Base-by-base conservation (phyloP, 2,888 invertebrate genomes). In the Acholoe squamosa region DNA sequence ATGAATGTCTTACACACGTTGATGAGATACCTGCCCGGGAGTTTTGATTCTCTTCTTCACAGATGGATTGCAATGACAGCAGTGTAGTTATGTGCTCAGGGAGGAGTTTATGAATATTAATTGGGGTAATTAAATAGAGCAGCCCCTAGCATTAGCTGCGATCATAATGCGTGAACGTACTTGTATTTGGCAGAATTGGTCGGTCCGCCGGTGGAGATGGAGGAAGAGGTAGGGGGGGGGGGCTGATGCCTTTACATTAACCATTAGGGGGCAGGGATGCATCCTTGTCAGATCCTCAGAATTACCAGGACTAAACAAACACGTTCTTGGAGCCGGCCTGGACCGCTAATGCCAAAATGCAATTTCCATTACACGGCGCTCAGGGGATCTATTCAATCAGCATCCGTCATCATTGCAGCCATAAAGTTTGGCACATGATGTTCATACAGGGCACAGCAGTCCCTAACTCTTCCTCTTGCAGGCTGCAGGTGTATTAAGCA, bases 351-450 rank as follows among this genome's bases (percentile, higher is more conserved):
- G 80, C 80, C 33, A 22, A 80, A 80, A 33, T 80, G 80, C 80
- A 80, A 80, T 80, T 80, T 80, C 80, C 80, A 80, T 80, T 80
- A 76, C 25, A 33, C 80, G 22, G 43, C 25, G 80, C 19, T 14
- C 61, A 14, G 34, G 80, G 80, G 34, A 80, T 80, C 80, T 80
- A 80, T 33, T 43, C 80, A 80, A 80, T 80, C 80, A 80, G 43
- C 80, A 80, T 80, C 80, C 80, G 80, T 80, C 80, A 80, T 80
- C 80, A 80, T 80, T 80, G 34, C 33, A 10, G 80, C 80, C 43
- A 80, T 80, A 43, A 80, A 80, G 80, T 80, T 43, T 34, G 80
- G 34, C 80, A 80, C 80, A 80, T 43, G 80, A 80, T 43, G 14
- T 28, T 71, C 71, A 71, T 71, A 71, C 71, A 43, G 28, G 28